Evolutionary conservation across 2,797 vertebrate species (phyloP), one percentile per base, ranked within the genome.

Genomic region (Scolopax rusticola): DNA sequence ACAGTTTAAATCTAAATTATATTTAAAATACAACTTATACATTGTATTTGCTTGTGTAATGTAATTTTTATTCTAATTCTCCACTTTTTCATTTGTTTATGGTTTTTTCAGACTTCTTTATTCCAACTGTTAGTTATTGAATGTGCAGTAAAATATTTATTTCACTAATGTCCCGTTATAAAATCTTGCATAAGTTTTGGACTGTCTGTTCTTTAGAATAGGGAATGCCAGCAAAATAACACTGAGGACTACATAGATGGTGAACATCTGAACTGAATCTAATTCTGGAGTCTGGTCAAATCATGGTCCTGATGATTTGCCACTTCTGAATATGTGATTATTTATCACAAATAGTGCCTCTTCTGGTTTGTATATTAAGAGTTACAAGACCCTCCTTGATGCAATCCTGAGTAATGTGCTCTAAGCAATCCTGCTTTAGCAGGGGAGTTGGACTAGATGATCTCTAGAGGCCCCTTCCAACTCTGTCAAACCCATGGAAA

Each of bases 141-240:
- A 61, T 19, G 8, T 30, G 21, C 19, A 83, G 7, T 45, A 36
- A 85, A 87, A 61, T 15, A 4, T 53, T 61, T 70, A 47, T 65
- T 84, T 87, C 5, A 56, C 24, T 67, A 0, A 0, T 30, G 6
- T 19, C 20, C 23, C 6, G 6, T 12, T 70, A 41, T 28, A 56
- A 91, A 63, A 33, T 40, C 32, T 15, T 45, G 10, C 4, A 2
- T 28, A 30, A 4, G 27, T 53, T 78, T 65, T 47, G 32, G 23
- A 30, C 11, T 36, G 4, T 32, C 7, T 65, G 0, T 48, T 38
- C 12, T 77, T 69, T 59, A 38, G 19, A n/a, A 74, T 9, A 71
- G 11, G 14, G 41, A 64, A 45, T 28, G 8, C 8, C 15, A 45
- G 8, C 7, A 73, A 13, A 4, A 9, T 28, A 14, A 51, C 32